Base-by-base conservation (phyloP, 2,888 invertebrate genomes). In the Acanthopleura granulata region DNA sequence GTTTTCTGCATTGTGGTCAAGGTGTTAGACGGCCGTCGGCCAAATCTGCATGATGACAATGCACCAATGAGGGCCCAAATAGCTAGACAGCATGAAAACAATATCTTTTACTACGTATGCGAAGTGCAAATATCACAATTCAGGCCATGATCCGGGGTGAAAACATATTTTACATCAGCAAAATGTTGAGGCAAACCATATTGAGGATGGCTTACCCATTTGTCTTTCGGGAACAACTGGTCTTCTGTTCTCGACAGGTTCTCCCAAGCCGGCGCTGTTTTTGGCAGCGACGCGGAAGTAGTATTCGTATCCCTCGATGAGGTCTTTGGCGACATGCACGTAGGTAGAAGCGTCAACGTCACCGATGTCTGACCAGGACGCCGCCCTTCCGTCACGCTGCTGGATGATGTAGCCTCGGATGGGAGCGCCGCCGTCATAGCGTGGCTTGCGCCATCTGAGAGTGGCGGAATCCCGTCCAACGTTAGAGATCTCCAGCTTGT, bases 161-260 rank as follows among this genome's bases (percentile, higher is more conserved):
- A n/a, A n/a, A n/a, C n/a, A n/a, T n/a, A n/a, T n/a, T n/a, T n/a
- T n/a, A n/a, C n/a, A n/a, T n/a, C n/a, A n/a, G n/a, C n/a, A n/a
- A n/a, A n/a, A n/a, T n/a, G n/a, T n/a, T n/a, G n/a, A n/a, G n/a
- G n/a, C n/a, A 40, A 6, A 40, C 3, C 40, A 40, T 3, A 40
- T 40, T 57, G 57, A 3, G 57, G 18, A 57, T n/a, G 22, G 12
- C 66, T 66, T 92, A 97, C 97, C 96, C 86, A 80, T 79, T 70
- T 84, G 84, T 79, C 82, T 86, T 75, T 85, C 81, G 49, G 87
- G 85, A 27, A 84, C 77, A 57, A 89, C 82, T 18, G 86, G 79
- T 16, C 83, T 79, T 73, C 78, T 80, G 49, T 86, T 77, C 75
- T 85, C 83, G 62, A 79, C 81, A 72, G 87, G 85, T 72, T 81